Conservation (phyloP, 2,797 vertebrate species). For the Alcedo quadribrachys region DNA sequence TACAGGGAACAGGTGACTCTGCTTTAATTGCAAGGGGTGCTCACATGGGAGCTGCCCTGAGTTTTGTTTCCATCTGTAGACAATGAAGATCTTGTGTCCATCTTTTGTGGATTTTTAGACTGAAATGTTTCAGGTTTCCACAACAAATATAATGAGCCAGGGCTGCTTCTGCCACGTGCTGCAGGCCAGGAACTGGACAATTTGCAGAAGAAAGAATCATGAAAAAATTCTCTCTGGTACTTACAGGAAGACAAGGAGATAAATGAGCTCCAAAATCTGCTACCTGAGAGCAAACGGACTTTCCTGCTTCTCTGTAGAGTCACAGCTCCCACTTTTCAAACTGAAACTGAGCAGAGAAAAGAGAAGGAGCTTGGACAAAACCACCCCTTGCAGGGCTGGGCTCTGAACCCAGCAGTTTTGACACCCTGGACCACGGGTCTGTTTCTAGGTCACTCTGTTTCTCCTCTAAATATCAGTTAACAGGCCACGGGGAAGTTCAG, state of each 20-base stretch:
- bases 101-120: neutral
- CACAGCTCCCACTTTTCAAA: neutral
- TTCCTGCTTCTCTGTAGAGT: neutral
- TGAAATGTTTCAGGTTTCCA: neutral
- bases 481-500: neutral
- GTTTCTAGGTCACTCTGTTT: neutral
- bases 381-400: neutral
- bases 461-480: constrained; percentile 21
- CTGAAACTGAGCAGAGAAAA: neutral
- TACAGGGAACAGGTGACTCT: neutral
- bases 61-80: neutral
- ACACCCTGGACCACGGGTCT: rapidly evolving
- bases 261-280: neutral
- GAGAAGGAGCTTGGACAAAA: neutral
- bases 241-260: neutral
- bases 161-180: neutral
- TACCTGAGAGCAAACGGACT: neutral
- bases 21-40: neutral
- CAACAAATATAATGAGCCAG: neutral
- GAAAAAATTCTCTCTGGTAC: neutral
- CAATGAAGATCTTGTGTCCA: neutral
- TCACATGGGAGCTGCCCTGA: neutral
- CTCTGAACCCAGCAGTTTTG: neutral
- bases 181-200: neutral
- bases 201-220: neutral